Evolutionary conservation across 2,797 vertebrate genomes (phyloP).

Genomic region (Neopelma chrysocephalum): DNA sequence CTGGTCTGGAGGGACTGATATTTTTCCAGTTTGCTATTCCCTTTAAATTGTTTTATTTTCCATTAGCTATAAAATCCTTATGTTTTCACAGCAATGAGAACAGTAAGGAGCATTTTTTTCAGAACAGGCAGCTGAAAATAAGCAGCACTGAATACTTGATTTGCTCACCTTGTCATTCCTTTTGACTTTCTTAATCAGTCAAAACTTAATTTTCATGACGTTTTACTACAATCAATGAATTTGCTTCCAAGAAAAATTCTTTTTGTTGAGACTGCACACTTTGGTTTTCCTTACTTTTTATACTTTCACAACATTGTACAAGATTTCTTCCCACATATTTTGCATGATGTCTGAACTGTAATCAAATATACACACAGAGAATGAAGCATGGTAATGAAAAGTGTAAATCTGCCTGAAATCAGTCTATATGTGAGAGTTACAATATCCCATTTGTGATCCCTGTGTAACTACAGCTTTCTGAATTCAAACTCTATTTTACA

Average conservation of each 20-base stretch:
- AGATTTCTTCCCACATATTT: not conserved
- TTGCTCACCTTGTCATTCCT: not conserved
- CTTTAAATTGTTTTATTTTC: conserved; percentile 40
- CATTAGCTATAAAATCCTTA: conserved; percentile 27
- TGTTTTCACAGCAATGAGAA: conserved; percentile 8
- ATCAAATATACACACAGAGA: not conserved
- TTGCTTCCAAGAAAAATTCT: not conserved
- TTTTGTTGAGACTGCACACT: not conserved
- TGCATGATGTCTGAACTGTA: not conserved
- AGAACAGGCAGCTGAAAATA: not conserved
- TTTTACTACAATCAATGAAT: not conserved
- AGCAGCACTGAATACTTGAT: not conserved
- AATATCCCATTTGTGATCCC: not conserved
- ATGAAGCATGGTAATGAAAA: not conserved
- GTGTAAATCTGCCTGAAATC: not conserved
- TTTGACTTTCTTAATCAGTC: not conserved
- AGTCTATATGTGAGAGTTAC: not conserved
- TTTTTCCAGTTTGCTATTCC: conserved; percentile 33
- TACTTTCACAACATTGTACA: not conserved
- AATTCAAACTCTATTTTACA: not conserved
- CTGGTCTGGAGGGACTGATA: conserved; percentile 18
- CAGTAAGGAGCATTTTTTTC: not conserved
- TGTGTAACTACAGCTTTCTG: not conserved
- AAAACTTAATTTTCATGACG: not conserved
- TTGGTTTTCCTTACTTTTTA: not conserved